Base-by-base conservation (phyloP, 2,113 vertebrate genomes). In the Regulus satrapa region DNA sequence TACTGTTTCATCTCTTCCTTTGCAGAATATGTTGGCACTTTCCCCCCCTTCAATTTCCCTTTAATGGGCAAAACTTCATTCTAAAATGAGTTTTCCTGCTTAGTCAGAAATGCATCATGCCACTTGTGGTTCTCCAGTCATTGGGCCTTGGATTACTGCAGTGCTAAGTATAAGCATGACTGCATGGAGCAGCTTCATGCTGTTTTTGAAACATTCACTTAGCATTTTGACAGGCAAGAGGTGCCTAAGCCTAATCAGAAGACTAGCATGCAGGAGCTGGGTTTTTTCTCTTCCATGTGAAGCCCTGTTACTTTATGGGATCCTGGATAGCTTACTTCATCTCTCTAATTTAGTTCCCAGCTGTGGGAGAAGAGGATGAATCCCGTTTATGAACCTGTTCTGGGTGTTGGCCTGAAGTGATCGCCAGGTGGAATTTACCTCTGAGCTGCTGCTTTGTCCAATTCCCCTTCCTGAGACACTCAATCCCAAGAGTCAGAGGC, bases 51-150 rank as follows among this genome's bases (percentile, higher is more conserved):
- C 85, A 16, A 58, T 95, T 92, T 92, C 91, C 71, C 61, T 96
- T 94, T 80, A 93, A 83, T 64, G 80, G 92, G 59, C 62, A 94
- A 95, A 95, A 85, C 41, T 52, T 84, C 77, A 84, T 95, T 94
- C 81, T 87, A 78, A 90, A 92, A 92, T 75, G 71, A 94, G 52
- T 90, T 94, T 91, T 96, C 67, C 62, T 94, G 85, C 85, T 96
- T 94, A 96, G 94, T 94, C 91, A 96, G 89, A 92, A 96, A 93
- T 84, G 72, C 49, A 89, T 95, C 90, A 78, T 82, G 84, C 76
- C 73, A 62, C 92, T 96, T 95, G 77, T 85, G 45, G 67, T 85
- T 86, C 71, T 93, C 63, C 43, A 83, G 82, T 69, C 87, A 96
- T 56, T 86, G 89, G 83, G 72, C 91, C 71, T 66, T 52, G 72